Evolutionary conservation across 2,888 invertebrate species (phyloP).

Genomic region (Drosophila multiciliata): DNA sequence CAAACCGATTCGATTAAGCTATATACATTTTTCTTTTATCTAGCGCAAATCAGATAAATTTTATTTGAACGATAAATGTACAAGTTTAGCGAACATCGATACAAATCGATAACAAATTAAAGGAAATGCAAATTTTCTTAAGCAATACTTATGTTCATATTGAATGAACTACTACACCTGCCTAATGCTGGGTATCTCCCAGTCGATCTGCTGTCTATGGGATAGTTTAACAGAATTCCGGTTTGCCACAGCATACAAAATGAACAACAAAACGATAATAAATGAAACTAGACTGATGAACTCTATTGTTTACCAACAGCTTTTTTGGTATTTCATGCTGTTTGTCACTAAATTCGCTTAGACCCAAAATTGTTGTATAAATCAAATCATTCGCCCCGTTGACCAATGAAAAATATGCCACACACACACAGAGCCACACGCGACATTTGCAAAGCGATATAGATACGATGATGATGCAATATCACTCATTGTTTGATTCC

Average conservation of each 20-base stretch:
- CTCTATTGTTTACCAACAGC: constrained; percentile 12
- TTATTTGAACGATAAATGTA: not conserved
- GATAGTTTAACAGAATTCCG: not conserved
- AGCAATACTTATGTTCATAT: not conserved
- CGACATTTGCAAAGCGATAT: constrained; percentile 43
- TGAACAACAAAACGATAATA: not conserved
- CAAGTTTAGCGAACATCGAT: not conserved
- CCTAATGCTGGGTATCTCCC: not conserved
- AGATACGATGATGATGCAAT: constrained; percentile 27
- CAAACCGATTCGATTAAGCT: not conserved
- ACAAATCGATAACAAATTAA: not conserved
- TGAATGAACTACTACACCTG: not conserved
- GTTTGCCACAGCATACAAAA: not conserved
- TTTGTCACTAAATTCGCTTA: constrained; percentile 19
- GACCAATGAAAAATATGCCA: constrained; percentile 13
- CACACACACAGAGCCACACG: not conserved
- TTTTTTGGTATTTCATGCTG: constrained; percentile 7
- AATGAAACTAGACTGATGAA: constrained; percentile 9
- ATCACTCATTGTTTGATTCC: constrained; percentile 9
- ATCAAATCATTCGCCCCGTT: constrained; percentile 44
- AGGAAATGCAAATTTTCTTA: not conserved
- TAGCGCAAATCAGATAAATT: not conserved
- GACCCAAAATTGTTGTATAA: constrained; percentile 13
- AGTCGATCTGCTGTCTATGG: not conserved
- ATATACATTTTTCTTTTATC: not conserved